Evolutionary conservation across 2,888 invertebrate species (phyloP).

Genomic region (Dioctria linearis): DNA sequence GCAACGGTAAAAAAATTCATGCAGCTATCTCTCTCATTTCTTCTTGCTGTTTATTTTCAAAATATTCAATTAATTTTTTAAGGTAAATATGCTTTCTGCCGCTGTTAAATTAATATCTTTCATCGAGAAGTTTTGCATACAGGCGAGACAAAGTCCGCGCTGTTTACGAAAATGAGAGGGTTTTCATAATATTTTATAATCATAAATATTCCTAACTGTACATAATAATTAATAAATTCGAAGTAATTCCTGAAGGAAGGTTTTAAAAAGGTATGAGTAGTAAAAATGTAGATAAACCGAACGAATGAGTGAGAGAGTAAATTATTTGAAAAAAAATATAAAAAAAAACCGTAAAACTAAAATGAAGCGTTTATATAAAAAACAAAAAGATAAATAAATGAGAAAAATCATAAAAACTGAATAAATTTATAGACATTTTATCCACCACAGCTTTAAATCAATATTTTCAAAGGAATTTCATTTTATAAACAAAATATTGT

Average conservation of each 20-base stretch:
- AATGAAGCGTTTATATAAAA: background rate
- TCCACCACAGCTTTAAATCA: background rate
- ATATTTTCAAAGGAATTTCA: background rate
- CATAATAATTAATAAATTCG: background rate
- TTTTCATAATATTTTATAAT: background rate
- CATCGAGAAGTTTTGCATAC: too few species aligned
- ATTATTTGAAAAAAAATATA: background rate
- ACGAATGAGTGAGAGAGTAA: background rate
- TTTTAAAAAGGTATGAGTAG: background rate
- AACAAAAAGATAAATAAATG: background rate
- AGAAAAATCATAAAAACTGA: background rate
- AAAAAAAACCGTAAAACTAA: background rate
- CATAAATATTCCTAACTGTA: conserved; percentile 14
- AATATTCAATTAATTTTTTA: background rate
- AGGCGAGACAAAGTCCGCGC: background rate
- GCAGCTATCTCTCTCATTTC: background rate
- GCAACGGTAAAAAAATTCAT: conserved; percentile 68
- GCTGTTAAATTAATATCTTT: background rate
- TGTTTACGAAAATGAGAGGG: background rate
- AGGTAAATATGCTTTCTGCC: background rate
- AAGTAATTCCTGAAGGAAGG: background rate
- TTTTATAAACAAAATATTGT: conserved; percentile 9
- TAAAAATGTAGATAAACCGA: background rate
- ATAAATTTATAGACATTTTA: background rate
- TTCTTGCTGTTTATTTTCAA: background rate